These are phyloP conservation scores for Illadopsis cleaveri DNA, from an alignment of 2,113 vertebrate genomes.

Conservation along the genomic window DNA sequence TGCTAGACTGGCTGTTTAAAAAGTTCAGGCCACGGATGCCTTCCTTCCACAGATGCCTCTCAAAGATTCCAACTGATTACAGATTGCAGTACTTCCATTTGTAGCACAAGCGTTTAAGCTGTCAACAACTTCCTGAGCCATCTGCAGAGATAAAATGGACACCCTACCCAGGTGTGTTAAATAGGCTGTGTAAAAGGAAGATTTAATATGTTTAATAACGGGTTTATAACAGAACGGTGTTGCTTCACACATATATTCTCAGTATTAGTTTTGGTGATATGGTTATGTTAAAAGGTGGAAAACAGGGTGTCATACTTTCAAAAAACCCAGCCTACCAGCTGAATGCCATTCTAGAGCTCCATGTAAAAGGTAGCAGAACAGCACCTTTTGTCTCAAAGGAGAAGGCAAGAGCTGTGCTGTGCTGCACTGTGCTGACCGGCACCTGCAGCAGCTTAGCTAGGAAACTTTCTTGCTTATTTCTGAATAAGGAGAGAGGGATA, in stretches of 20 bases:
- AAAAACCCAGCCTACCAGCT: not conserved
- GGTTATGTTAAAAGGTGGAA: not conserved
- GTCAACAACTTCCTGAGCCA: not conserved
- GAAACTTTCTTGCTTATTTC: not conserved
- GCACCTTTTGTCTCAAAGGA: not conserved
- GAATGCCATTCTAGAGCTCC: not conserved
- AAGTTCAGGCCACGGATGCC: not conserved
- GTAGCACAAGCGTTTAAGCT: not conserved
- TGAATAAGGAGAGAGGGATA: not conserved
- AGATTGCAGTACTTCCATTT: not conserved
- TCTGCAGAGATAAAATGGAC: not conserved
- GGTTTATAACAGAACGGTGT: not conserved
- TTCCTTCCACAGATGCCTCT: not conserved
- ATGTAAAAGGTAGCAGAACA: not conserved
- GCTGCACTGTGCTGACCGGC: not conserved
- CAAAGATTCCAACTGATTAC: not conserved
- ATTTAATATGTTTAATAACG: not conserved
- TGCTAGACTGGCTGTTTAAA: not conserved
- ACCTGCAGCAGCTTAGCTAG: not conserved
- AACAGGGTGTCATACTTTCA: fast-evolving
- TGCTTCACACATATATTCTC: not conserved
- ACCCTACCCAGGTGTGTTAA: not conserved
- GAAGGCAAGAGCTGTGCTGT: not conserved
- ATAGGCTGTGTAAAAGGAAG: not conserved
- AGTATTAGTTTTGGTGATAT: not conserved